phyloP scores from a whole-genome alignment of 2,797 vertebrate genomes.

The Oophaga sylvatica region DNA sequence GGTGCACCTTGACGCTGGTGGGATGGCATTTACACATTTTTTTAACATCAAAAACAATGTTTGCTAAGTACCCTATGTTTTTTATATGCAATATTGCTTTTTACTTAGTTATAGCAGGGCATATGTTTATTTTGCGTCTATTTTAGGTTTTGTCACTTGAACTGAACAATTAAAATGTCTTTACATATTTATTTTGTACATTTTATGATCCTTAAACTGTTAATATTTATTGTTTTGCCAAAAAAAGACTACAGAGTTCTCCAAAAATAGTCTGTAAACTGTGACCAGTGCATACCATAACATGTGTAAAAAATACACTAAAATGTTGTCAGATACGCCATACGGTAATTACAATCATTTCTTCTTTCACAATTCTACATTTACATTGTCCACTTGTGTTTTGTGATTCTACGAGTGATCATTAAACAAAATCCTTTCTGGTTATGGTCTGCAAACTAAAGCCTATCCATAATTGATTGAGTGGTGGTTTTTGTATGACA shows the following conservation, averaged over 20 bases:
- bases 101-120: too few relatives aligned
- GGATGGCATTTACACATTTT: too few relatives aligned
- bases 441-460: slow-evolving; percentile 19
- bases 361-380: slow-evolving; percentile 22
- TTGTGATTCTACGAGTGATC: slow-evolving; percentile 16
- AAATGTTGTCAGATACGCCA: neutral
- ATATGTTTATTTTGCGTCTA: too few relatives aligned
- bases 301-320: neutral
- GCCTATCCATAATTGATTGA: slow-evolving; percentile 15
- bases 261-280: neutral
- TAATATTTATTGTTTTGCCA: neutral
- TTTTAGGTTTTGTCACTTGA: too few relatives aligned
- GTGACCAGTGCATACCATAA: neutral
- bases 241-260: neutral
- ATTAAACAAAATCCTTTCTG: slow-evolving; percentile 25
- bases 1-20: too few relatives aligned
- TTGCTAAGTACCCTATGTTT: too few relatives aligned
- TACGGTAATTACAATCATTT: neutral
- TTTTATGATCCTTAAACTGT: neutral
- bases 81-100: too few relatives aligned
- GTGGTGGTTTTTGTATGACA: slow-evolving; percentile 14
- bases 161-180: neutral
- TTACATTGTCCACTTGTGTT: slow-evolving; percentile 25
- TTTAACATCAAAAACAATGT: too few relatives aligned
- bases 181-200: neutral